phyloP scores from a whole-genome alignment of 2,888 invertebrate species.

The Drosophila cyrtoloma region DNA sequence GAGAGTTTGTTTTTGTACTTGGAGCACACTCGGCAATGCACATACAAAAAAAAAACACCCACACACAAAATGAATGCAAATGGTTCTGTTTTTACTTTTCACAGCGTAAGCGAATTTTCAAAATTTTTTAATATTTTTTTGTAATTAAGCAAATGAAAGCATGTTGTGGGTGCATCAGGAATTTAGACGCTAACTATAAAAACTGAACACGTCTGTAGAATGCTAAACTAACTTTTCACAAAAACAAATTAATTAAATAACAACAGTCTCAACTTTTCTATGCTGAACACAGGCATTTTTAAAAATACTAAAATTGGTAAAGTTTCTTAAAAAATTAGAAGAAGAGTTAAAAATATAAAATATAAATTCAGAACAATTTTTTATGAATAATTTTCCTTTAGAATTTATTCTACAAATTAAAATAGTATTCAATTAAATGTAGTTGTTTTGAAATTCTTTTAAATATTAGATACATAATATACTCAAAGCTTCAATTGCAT shows the following conservation, averaged over 20 bases:
- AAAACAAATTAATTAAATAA: slow-evolving; percentile 28
- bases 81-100: slow-evolving; percentile 83
- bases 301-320: background rate
- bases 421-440: slow-evolving; percentile 4
- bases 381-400: background rate
- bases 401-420: background rate
- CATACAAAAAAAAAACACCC: slow-evolving; percentile 26
- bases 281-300: background rate
- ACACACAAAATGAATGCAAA: slow-evolving; percentile 56
- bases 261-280: background rate
- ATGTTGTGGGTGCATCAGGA: slow-evolving; percentile 46
- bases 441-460: background rate
- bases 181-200: slow-evolving; percentile 28
- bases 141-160: slow-evolving; percentile 38
- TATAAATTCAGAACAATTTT: background rate
- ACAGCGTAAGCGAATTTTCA: slow-evolving; percentile 81
- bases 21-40: slow-evolving; percentile 58
- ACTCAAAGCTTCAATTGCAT: slow-evolving; percentile 36
- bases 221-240: slow-evolving; percentile 45
- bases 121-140: slow-evolving; percentile 61
- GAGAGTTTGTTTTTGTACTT: slow-evolving; percentile 40
- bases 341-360: background rate
- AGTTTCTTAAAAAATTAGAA: background rate
- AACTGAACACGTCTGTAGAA: slow-evolving; percentile 17
- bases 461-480: background rate